A percentile compares a stretch with the other conserved stretches of the same genome.
phyloP scores from a whole-genome alignment of 2,113 vertebrate species.

The Heterotis niloticus region DNA sequence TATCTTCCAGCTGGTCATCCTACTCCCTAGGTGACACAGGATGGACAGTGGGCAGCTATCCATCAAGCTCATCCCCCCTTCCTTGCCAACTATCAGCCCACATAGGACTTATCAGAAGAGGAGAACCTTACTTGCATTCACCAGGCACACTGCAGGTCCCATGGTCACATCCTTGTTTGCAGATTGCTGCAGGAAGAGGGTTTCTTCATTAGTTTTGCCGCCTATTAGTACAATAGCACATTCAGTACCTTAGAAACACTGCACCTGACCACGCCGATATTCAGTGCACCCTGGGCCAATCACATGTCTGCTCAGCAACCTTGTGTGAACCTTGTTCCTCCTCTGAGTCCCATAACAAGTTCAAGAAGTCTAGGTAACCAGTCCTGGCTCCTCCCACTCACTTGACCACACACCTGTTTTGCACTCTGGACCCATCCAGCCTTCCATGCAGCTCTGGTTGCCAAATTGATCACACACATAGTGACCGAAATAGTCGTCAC shows the following conservation, averaged over 20 bases:
- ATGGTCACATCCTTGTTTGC: conserved; percentile 90
- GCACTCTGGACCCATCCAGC: conserved; percentile 91
- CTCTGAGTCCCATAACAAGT: too few relatives aligned
- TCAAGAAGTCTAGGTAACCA: too few relatives aligned
- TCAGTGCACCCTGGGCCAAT: not conserved
- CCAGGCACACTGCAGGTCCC: conserved; percentile 78
- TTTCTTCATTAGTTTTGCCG: not conserved
- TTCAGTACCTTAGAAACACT: not conserved
- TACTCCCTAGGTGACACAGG: too few relatives aligned
- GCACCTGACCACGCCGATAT: not conserved
- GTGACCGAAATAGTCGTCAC: conserved; percentile 90
- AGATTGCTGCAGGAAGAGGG: conserved; percentile 74
- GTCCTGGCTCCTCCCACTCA: conserved; percentile 32
- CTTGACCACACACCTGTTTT: conserved; percentile 64
- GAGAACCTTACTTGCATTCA: conserved; percentile 83
- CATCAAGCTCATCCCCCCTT: too few relatives aligned
- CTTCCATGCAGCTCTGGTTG: conserved; percentile 86
- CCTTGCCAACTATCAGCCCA: not conserved
- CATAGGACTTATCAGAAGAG: not conserved
- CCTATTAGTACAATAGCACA: not conserved
- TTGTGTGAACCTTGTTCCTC: too few relatives aligned
- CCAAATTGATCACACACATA: conserved; percentile 85
- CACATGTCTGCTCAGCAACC: not conserved
- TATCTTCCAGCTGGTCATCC: too few relatives aligned
- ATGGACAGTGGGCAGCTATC: too few relatives aligned